These are phyloP conservation scores for Pogonomyrmex californicus DNA, from an alignment of 1,140 invertebrate genomes.

Conservation along the genomic window DNA sequence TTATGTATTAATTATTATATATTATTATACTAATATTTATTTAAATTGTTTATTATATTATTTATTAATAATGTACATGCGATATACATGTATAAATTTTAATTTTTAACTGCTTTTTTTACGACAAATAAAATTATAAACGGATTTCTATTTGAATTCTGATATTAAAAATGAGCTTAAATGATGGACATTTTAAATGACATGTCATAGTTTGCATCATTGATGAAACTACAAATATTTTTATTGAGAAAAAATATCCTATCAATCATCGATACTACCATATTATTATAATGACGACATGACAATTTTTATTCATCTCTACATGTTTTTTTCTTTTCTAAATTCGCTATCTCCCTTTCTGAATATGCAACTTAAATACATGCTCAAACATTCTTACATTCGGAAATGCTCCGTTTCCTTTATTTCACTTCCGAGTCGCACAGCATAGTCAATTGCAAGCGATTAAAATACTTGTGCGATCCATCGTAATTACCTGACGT, in stretches of 20 bases:
- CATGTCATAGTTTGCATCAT: neutral
- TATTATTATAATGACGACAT: neutral
- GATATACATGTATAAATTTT: too few species aligned
- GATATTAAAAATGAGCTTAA: neutral
- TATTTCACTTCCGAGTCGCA: neutral
- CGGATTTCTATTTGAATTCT: neutral
- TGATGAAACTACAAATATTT: neutral
- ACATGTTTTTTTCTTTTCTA: neutral
- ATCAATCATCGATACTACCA: neutral
- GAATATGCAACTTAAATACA: neutral
- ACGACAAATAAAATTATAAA: neutral
- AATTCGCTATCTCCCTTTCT: neutral
- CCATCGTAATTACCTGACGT: constrained; percentile 11
- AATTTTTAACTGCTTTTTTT: neutral
- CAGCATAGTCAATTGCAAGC: constrained; percentile 1
- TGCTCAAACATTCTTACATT: neutral
- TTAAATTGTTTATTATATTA: neutral
- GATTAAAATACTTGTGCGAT: constrained; percentile 9
- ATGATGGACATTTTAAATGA: neutral
- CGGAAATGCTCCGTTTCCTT: too few species aligned
- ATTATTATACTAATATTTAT: too few species aligned
- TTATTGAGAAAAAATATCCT: neutral
- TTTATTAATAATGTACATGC: neutral
- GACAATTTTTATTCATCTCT: neutral
- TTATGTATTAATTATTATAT: neutral